These are phyloP conservation scores for Sarotherodon lohbergeri DNA, from an alignment of 2,113 vertebrate genomes.

Conservation along the genomic window DNA sequence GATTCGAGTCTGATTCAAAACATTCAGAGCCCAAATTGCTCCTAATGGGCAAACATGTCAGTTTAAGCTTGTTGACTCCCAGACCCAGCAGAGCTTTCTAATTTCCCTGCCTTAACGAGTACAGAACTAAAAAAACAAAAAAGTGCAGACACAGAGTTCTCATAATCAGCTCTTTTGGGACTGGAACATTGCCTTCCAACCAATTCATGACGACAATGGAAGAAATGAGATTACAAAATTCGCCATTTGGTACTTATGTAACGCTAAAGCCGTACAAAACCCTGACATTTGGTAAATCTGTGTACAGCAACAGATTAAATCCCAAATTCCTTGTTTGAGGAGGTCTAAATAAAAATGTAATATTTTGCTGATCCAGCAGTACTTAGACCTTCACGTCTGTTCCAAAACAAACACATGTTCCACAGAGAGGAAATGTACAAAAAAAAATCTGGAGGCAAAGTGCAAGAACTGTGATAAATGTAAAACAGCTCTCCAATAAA, in stretches of 20 bases:
- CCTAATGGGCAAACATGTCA: not conserved
- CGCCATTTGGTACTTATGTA: not conserved
- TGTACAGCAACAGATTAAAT: constrained; percentile 9
- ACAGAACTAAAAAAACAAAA: not conserved
- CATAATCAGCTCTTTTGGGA: not conserved
- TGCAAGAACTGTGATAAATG: not conserved
- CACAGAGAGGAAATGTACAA: not conserved
- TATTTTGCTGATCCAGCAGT: not conserved
- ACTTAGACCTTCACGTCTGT: not conserved
- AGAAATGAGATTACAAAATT: constrained; percentile 25
- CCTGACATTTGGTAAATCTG: not conserved
- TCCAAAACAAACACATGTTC: not conserved
- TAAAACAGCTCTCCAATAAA: not conserved
- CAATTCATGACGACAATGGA: not conserved
- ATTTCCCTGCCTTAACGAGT: not conserved
- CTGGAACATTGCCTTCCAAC: not conserved
- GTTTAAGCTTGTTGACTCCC: not conserved
- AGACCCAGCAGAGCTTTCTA: not conserved
- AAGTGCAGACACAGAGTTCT: not conserved
- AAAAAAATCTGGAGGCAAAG: not conserved
- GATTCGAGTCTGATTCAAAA: not conserved
- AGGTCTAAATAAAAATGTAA: not conserved
- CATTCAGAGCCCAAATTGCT: not conserved
- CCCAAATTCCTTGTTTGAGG: not conserved
- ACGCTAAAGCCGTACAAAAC: not conserved